Evolutionary conservation across 2,797 vertebrate species (phyloP).

Genomic region (Otolemur crassicaudatus): DNA sequence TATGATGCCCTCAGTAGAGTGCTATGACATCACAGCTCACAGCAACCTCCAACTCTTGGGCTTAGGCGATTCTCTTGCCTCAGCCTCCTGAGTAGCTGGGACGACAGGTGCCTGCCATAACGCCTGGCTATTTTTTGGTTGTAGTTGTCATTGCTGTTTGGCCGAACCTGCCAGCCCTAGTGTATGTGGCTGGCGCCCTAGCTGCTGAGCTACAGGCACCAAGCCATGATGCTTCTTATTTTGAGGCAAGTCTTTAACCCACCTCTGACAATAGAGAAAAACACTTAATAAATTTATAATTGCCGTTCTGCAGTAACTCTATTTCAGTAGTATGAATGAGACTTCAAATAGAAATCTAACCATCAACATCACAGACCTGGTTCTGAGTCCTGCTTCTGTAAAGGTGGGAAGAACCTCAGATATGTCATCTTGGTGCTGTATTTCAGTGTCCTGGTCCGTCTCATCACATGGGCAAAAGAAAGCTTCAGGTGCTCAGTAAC

Average conservation of each 20-base stretch:
- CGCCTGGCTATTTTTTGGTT: too few species aligned
- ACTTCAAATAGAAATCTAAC: background rate
- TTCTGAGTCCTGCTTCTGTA: conserved; percentile 90
- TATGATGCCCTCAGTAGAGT: too few species aligned
- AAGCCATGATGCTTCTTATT: background rate
- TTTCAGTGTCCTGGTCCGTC: conserved; percentile 93
- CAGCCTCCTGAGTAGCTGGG: too few species aligned
- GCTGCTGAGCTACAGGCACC: too few species aligned
- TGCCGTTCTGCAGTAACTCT: background rate
- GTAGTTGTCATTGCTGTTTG: too few species aligned
- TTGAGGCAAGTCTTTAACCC: background rate
- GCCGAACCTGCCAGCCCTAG: too few species aligned
- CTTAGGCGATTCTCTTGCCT: too few species aligned
- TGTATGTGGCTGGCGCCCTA: too few species aligned
- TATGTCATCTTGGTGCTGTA: conserved; percentile 94
- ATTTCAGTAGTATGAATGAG: background rate
- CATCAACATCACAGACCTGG: conserved; percentile 83
- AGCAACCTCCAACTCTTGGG: too few species aligned
- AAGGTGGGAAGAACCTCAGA: conserved; percentile 96
- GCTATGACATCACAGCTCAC: too few species aligned
- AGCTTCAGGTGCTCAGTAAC: conserved; percentile 96
- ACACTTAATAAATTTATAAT: background rate
- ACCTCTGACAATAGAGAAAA: conserved; percentile 18
- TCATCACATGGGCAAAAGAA: conserved; percentile 97
- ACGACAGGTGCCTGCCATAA: too few species aligned